These are phyloP conservation scores for Pseudeuparius sepicola DNA, from an alignment of 2,888 invertebrate species.

Conservation along the genomic window DNA sequence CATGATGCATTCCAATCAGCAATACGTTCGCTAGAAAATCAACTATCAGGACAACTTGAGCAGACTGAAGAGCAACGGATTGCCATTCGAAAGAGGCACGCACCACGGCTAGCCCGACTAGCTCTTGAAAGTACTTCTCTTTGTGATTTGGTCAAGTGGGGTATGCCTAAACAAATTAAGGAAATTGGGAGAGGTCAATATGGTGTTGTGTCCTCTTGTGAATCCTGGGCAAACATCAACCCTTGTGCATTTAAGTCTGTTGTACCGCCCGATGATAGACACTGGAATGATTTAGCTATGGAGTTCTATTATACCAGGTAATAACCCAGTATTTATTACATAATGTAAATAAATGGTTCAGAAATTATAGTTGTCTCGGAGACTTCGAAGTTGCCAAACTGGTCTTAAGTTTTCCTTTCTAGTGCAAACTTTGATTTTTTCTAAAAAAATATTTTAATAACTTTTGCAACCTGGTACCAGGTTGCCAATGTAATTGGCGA, in stretches of 20 bases:
- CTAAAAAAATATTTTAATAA: too few relatives aligned
- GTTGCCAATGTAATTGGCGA: too few relatives aligned
- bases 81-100: slow-evolving; percentile 64
- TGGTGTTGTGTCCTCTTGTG: slow-evolving; percentile 77
- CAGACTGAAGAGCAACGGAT: slow-evolving; percentile 72
- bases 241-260: slow-evolving; percentile 82
- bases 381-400: too few relatives aligned
- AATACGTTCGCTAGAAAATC: slow-evolving; percentile 57
- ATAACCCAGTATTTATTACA: slow-evolving; percentile 3
- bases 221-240: slow-evolving; percentile 61
- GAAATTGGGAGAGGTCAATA: slow-evolving; percentile 78
- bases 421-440: too few relatives aligned
- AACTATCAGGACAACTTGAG: slow-evolving; percentile 61
- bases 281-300: slow-evolving; percentile 84
- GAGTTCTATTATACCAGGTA: slow-evolving; percentile 84
- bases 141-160: slow-evolving; percentile 65
- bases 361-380: neutral
- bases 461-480: too few relatives aligned
- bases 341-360: slow-evolving; percentile 1
- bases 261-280: slow-evolving; percentile 77
- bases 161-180: slow-evolving; percentile 53
- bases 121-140: slow-evolving; percentile 77
- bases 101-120: slow-evolving; percentile 70
- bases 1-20: slow-evolving; percentile 71
- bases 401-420: too few relatives aligned